Evolutionary conservation across 1,140 invertebrate genomes (phyloP).

Genomic region (Panonychus citri): DNA sequence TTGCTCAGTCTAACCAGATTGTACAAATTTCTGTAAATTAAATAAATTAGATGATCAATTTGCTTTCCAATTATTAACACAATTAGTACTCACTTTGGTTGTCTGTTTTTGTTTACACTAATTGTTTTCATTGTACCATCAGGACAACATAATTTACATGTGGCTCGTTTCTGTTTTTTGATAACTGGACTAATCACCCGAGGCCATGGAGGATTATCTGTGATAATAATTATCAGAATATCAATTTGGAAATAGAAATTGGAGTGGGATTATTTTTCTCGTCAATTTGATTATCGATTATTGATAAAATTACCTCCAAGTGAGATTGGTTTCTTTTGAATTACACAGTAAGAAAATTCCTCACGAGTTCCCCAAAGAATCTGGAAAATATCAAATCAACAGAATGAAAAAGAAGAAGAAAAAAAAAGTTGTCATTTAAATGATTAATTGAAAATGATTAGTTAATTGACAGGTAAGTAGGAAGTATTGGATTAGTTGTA

Average conservation of each 20-base stretch:
- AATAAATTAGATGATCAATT: neutral
- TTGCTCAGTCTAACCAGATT: neutral
- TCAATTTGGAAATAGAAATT: neutral
- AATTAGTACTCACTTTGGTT: neutral
- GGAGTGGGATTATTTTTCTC: no score
- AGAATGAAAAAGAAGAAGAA: no score
- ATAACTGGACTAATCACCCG: conserved; percentile 42
- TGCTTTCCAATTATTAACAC: neutral
- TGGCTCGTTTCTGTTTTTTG: conserved; percentile 37
- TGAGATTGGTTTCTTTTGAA: conserved; percentile 5
- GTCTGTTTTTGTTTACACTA: conserved; percentile 35
- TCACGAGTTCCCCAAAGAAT: conserved; percentile 26
- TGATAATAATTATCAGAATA: neutral
- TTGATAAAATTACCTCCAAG: neutral
- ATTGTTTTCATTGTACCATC: conserved; percentile 47
- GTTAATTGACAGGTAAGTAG: no score
- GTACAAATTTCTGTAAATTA: neutral
- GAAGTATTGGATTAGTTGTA: neutral
- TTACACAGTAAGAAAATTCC: conserved; percentile 36
- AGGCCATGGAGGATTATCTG: conserved; percentile 36
- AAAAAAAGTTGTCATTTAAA: no score
- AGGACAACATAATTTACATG: conserved; percentile 50
- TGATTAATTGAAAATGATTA: no score
- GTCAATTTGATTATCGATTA: no score
- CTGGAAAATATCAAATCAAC: conserved; percentile 9